These are phyloP conservation scores for Acomys russatus DNA, from an alignment of 2,797 vertebrate species.

Conservation along the genomic window DNA sequence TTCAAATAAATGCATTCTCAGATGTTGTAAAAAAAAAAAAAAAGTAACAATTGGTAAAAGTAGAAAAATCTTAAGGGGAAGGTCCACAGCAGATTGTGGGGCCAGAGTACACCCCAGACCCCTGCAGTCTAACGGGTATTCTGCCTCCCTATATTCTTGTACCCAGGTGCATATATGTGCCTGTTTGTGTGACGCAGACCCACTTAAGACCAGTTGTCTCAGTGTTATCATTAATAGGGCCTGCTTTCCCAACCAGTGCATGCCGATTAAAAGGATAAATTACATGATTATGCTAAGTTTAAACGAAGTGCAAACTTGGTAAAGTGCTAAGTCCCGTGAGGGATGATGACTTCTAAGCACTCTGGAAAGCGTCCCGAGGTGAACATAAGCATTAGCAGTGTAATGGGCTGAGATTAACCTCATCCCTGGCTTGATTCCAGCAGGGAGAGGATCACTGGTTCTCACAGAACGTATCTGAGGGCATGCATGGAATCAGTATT, in stretches of 20 bases:
- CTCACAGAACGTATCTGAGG: slow-evolving; percentile 76
- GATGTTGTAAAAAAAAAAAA: neutral
- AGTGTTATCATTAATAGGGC: slow-evolving; percentile 55
- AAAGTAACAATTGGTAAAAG: neutral
- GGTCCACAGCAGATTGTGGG: neutral
- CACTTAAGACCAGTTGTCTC: neutral
- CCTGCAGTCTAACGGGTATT: neutral
- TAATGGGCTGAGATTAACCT: slow-evolving; percentile 85
- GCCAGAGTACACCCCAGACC: neutral
- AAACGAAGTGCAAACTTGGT: slow-evolving; percentile 80
- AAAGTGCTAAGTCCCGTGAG: slow-evolving; percentile 75
- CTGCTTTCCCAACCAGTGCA: slow-evolving; percentile 41
- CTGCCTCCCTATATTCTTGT: neutral
- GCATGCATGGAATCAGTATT: slow-evolving; percentile 69
- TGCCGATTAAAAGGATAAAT: slow-evolving; percentile 68
- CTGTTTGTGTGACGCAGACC: neutral
- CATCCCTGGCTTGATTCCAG: slow-evolving; percentile 74
- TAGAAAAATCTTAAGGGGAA: neutral
- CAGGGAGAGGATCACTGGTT: slow-evolving; percentile 51
- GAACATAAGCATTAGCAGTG: slow-evolving; percentile 83
- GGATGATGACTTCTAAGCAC: slow-evolving; percentile 79
- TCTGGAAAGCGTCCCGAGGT: slow-evolving; percentile 84
- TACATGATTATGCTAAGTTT: slow-evolving; percentile 63
- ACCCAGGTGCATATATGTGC: neutral
- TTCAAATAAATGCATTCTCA: neutral